Percentiles rank a stretch among this genome's conserved stretches.
phyloP scores from a whole-genome alignment of 1,140 invertebrate genomes.

The Thalassaphorura encarpata region DNA sequence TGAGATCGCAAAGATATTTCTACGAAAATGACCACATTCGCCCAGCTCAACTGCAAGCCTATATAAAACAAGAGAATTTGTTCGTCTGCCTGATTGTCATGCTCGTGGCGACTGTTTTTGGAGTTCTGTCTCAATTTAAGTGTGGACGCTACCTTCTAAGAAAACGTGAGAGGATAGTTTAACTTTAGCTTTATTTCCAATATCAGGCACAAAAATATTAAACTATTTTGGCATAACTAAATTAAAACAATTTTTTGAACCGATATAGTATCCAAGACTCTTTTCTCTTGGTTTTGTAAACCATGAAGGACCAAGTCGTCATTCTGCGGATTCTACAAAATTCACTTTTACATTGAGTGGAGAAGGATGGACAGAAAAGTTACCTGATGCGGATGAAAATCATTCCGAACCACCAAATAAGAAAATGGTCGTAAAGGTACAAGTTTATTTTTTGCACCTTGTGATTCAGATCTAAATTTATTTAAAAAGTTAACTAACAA shows the following conservation, averaged over 20 bases:
- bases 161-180: constrained; percentile 48
- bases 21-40: constrained; percentile 55
- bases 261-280: constrained; percentile 55
- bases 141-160: constrained; percentile 52
- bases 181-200: no score
- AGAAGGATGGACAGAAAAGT: constrained; percentile 61
- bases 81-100: constrained; percentile 41
- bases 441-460: neutral
- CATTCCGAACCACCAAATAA: constrained; percentile 53
- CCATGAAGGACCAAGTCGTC: constrained; percentile 53
- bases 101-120: constrained; percentile 51
- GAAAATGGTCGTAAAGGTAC: constrained; percentile 49
- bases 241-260: constrained; percentile 3
- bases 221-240: no score
- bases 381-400: constrained; percentile 49
- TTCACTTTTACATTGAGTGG: constrained; percentile 62
- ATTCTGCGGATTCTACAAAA: constrained; percentile 48
- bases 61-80: constrained; percentile 44
- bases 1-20: constrained; percentile 62
- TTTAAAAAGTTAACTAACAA: neutral
- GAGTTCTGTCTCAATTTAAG: constrained; percentile 52
- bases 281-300: constrained; percentile 61
- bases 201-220: no score
- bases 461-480: neutral
- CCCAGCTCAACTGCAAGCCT: constrained; percentile 58